A percentile compares a stretch with the other conserved stretches of the same genome.
phyloP scores from a whole-genome alignment of 2,797 vertebrate genomes.

The Neosalanx taihuensis region DNA sequence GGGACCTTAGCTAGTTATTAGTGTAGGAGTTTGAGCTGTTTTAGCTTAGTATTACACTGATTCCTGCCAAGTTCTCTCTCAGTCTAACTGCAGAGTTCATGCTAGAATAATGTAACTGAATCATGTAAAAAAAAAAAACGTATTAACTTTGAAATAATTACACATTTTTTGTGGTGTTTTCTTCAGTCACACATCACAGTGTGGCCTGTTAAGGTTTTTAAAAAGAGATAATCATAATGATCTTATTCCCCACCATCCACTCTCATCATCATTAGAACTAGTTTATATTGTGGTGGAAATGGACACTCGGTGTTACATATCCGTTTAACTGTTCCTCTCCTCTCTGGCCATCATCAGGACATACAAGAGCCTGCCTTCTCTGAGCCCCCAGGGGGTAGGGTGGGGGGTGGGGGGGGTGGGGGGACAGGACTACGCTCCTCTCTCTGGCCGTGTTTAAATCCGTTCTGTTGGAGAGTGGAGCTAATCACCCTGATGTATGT shows the following conservation, averaged over 20 bases:
- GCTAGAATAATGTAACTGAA: background rate
- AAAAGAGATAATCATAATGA: background rate
- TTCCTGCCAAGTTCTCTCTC: background rate
- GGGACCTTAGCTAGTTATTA: constrained; percentile 2
- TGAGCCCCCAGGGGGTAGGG: too few species aligned
- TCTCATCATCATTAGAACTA: background rate
- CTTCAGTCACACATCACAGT: background rate
- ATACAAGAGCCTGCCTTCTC: constrained; percentile 14
- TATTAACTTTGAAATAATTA: background rate
- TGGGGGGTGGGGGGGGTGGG: too few species aligned
- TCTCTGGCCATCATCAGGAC: background rate
- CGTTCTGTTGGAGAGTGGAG: background rate
- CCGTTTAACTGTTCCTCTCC: constrained; percentile 9
- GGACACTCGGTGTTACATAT: constrained; percentile 13
- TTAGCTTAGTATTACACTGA: too few species aligned
- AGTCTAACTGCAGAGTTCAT: background rate
- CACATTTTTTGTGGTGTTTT: background rate
- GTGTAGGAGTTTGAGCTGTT: too few species aligned
- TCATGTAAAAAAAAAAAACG: background rate
- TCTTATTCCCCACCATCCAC: background rate
- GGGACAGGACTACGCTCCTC: background rate
- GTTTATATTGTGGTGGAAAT: background rate
- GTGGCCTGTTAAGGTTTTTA: background rate
- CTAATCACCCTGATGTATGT: background rate
- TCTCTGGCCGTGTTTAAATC: background rate